Conservation (phyloP, 30 jellyfish, hydroid and myxozoan genomes). For the Aurelia sp. region DNA sequence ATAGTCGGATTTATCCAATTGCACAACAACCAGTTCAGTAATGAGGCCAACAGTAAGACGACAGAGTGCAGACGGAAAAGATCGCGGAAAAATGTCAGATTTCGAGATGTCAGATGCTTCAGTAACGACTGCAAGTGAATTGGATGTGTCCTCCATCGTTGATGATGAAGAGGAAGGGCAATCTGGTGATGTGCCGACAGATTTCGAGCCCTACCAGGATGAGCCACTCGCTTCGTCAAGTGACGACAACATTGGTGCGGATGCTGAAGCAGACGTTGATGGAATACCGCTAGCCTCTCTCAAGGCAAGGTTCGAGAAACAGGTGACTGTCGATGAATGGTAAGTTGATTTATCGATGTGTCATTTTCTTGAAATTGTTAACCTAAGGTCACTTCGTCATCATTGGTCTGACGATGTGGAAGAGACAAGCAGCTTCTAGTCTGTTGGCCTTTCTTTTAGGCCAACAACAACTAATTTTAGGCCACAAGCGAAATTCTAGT, state of each 20-base stretch:
- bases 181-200: neutral
- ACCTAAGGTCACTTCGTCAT: neutral
- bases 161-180: neutral
- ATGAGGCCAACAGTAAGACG: neutral
- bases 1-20: neutral
- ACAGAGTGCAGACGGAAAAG: neutral
- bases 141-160: neutral
- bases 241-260: slow-evolving; percentile 21
- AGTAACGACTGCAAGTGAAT: neutral
- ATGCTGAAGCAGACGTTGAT: slow-evolving; percentile 18
- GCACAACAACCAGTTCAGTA: neutral
- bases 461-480: too few relatives aligned
- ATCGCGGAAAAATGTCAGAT: neutral
- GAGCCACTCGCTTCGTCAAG: slow-evolving; percentile 23
- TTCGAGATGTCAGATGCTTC: slow-evolving; percentile 12
- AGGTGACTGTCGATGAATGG: slow-evolving; percentile 13
- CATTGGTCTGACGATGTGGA: neutral
- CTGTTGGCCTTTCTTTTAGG: too few relatives aligned
- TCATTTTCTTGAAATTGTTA: too few relatives aligned
- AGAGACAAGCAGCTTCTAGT: neutral
- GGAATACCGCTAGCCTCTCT: slow-evolving; percentile 16
- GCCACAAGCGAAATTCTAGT: too few relatives aligned
- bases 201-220: slow-evolving; percentile 16
- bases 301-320: slow-evolving; percentile 6
- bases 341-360: neutral